Percentiles rank a stretch among this genome's conserved stretches.
These are phyloP conservation scores for Pogoniulus pusillus DNA, from an alignment of 2,797 vertebrate genomes.

Conservation along the genomic window DNA sequence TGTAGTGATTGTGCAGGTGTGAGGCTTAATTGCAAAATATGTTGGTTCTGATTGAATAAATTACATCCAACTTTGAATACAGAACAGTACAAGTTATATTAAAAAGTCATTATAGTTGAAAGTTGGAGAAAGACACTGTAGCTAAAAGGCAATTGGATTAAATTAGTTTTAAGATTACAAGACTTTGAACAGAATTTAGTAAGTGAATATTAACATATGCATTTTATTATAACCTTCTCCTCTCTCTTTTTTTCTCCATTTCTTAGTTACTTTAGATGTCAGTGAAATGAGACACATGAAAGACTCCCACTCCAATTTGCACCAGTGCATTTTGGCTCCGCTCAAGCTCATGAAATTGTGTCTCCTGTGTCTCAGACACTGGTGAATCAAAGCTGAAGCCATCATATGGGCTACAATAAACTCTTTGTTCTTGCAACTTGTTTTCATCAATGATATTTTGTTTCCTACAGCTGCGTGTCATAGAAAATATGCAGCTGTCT, in stretches of 20 bases:
- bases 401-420: conserved; percentile 45
- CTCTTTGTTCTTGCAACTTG: conserved; percentile 58
- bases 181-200: conserved; percentile 68
- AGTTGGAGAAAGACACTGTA: conserved; percentile 60
- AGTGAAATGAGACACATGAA: conserved; percentile 36
- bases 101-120: conserved; percentile 77
- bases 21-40: conserved; percentile 60
- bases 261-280: conserved; percentile 50
- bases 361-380: conserved; percentile 34
- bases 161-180: conserved; percentile 73
- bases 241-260: conserved; percentile 14
- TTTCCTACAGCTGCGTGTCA: conserved; percentile 44
- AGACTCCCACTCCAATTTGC: conserved; percentile 48
- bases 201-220: conserved; percentile 68
- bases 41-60: conserved; percentile 64
- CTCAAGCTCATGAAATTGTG: conserved; percentile 24
- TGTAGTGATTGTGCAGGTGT: conserved; percentile 8
- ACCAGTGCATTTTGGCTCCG: conserved; percentile 21
- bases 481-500: conserved; percentile 53
- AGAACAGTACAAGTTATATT: conserved; percentile 70
- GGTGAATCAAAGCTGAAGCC: conserved; percentile 62
- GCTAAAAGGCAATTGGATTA: conserved; percentile 74
- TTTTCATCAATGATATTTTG: conserved; percentile 57
- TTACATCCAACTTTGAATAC: conserved; percentile 57
- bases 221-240: conserved; percentile 62